Base-by-base conservation (phyloP, 2,113 vertebrate species). In the Oryzias woworae region DNA sequence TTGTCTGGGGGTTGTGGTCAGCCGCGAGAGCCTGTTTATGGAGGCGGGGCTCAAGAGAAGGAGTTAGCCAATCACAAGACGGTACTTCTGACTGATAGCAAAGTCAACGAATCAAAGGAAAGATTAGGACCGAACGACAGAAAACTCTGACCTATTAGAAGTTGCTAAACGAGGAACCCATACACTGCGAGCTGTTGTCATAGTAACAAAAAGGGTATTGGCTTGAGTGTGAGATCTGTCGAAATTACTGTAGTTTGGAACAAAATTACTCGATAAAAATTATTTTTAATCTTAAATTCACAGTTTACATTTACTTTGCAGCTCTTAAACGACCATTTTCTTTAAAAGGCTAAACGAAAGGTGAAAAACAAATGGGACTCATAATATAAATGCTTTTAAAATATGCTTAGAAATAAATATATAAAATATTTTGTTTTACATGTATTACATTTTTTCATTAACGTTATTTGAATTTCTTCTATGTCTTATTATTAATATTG, bases 151-250 rank as follows among this genome's bases (percentile, higher is more conserved):
- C 85, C 82, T 85, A 88, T 85, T 2, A 63, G 13, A 51, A 54
- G 58, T 36, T 41, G 3, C 0, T 13, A 7, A 0, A 50, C 23
- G 71, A 63, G 64, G 54, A 58, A 42, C 26, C 52, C 24, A 2
- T 16, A 2, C 51, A 13, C 56, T 4, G 41, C 20, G 46, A 45
- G 24, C 42, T 48, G 87, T 88, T 88, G 59, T 80, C 46, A 70
- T 53, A 72, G 78, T 57, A 78, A 87, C 79, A 45, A 7, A 43
- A 57, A 81, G 79, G 75, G 43, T 62, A 70, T 51, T 20, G 69
- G 69, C 75, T 69, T 14, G 48, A 60, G 68, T 63, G 70, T 69
- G 64, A 43, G 67, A 60, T 75, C 48, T 31, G 4, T n/a, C 26
- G 4, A 28, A 63, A 50, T 61, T 14, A 47, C 4, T 23, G 28